These are phyloP conservation scores for Apamea anceps DNA, from an alignment of 2,888 invertebrate species.

Conservation along the genomic window DNA sequence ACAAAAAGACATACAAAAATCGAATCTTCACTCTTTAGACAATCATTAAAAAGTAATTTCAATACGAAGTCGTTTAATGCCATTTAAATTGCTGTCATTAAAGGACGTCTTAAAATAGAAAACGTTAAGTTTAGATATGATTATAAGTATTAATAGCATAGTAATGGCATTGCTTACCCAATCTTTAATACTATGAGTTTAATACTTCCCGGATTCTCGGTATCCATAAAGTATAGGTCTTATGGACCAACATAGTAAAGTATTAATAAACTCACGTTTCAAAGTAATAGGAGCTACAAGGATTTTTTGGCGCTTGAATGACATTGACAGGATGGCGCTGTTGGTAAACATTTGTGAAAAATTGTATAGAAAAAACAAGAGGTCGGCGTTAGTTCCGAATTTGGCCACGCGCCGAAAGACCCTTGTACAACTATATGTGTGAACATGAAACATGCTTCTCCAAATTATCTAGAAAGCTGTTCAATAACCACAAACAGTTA, in stretches of 20 bases:
- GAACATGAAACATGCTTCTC: neutral
- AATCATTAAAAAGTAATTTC: slow-evolving; percentile 23
- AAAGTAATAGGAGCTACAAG: neutral
- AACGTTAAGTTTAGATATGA: neutral
- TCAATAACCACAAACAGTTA: neutral
- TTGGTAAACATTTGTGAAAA: neutral
- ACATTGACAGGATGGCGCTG: neutral
- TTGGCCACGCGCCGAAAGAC: neutral
- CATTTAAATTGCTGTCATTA: neutral
- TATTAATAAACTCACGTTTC: neutral
- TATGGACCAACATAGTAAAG: neutral
- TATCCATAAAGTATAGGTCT: neutral
- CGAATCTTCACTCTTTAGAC: neutral
- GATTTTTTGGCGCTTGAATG: neutral
- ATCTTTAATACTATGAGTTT: neutral
- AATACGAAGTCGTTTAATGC: neutral
- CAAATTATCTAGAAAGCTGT: neutral
- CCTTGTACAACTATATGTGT: neutral
- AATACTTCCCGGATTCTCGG: neutral
- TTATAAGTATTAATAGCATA: neutral
- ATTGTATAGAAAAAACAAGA: neutral
- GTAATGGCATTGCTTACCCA: neutral
- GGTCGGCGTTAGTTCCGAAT: neutral
- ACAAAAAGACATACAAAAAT: neutral
- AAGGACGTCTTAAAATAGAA: neutral